A percentile compares a stretch with the other conserved stretches of the same genome.
Conservation (phyloP, 2,888 invertebrate species). For the Hemicrepidius hirtus region DNA sequence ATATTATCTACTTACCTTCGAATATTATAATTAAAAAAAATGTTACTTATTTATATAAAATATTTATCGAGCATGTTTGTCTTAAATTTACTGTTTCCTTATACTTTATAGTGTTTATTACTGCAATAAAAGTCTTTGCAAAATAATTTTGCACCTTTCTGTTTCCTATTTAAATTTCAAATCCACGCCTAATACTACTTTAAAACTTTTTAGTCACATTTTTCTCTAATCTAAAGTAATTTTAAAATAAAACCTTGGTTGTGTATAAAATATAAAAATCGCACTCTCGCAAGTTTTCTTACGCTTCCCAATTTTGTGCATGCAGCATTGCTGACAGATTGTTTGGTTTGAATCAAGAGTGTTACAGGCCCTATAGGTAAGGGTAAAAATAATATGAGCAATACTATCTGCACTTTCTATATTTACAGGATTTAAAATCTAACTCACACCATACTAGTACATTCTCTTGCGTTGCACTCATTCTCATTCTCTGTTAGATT, state of each 20-base stretch:
- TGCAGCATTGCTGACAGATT: slow-evolving; percentile 89
- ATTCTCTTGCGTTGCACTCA: neutral
- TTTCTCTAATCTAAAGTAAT: slow-evolving; percentile 2
- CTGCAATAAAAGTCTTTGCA: slow-evolving; percentile 45
- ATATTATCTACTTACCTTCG: neutral
- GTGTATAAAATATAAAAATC: slow-evolving; percentile 7
- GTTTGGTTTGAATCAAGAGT: slow-evolving; percentile 87
- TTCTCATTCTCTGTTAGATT: slow-evolving; percentile 27
- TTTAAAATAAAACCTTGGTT: slow-evolving; percentile 6
- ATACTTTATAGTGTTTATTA: slow-evolving; percentile 34
- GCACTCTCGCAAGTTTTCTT: slow-evolving; percentile 43
- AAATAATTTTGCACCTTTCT: slow-evolving; percentile 42
- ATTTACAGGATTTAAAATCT: slow-evolving; percentile 24
- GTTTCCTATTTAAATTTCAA: slow-evolving; percentile 27
- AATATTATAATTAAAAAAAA: slow-evolving; percentile 11
- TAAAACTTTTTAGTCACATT: neutral
- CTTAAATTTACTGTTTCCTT: slow-evolving; percentile 37
- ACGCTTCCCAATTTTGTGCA: slow-evolving; percentile 49
- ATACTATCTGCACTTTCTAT: neutral
- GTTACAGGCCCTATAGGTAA: slow-evolving; percentile 82
- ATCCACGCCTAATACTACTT: slow-evolving; percentile 12
- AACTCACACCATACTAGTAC: neutral
- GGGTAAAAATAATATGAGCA: slow-evolving; percentile 53
- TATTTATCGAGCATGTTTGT: slow-evolving; percentile 39
- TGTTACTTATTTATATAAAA: slow-evolving; percentile 14